Base-by-base conservation (phyloP, 2,888 invertebrate genomes). In the Polydrusus cervinus region DNA sequence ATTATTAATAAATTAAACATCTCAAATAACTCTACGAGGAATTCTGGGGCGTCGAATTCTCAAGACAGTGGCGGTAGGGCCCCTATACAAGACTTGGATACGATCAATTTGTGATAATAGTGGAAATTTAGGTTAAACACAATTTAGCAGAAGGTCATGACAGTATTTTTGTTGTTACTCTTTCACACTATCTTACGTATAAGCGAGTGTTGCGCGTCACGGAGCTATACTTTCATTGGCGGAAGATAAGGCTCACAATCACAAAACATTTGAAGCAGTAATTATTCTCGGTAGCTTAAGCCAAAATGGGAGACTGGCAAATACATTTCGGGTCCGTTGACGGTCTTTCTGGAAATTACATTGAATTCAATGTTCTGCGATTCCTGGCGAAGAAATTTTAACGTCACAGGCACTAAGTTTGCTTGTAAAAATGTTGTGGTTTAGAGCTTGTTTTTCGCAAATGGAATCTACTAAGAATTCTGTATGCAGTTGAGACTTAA, bases 31-130 rank as follows among this genome's bases (percentile, higher is more conserved):
- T 70, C 71, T 14, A 69, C 78, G 9, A 78, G 75, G 51, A 25
- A 25, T 25, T 81, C 78, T 64, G 84, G 83, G 14, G 71, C 85
- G 81, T 80, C 86, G 81, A 83, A 87, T 86, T 84, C 82, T 18
- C 79, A 79, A 34, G 78, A 76, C 9, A 25, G 81, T 77, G 80
- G 80, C 71, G 82, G 88, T 62, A 89, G 92, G 79, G 93, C 93
- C 74, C 93, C 93, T 79, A 91, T 91, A 82, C 93, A 93, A 88
- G 92, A 92, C 87, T 89, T 93, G 84, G 93, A 92, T 86, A 93
- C 93, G 61, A 92, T 93, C 80, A 93, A 93, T 88, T 89, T 93
- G 85, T 93, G 81, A 79, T 78, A 75, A 68, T 74, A 78, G 71
- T 71, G 67, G 66, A 78, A 79, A 73, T 79, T 80, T 78, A 73